phyloP scores from a whole-genome alignment of 2,113 vertebrate genomes.

The Zonotrichia leucophrys region DNA sequence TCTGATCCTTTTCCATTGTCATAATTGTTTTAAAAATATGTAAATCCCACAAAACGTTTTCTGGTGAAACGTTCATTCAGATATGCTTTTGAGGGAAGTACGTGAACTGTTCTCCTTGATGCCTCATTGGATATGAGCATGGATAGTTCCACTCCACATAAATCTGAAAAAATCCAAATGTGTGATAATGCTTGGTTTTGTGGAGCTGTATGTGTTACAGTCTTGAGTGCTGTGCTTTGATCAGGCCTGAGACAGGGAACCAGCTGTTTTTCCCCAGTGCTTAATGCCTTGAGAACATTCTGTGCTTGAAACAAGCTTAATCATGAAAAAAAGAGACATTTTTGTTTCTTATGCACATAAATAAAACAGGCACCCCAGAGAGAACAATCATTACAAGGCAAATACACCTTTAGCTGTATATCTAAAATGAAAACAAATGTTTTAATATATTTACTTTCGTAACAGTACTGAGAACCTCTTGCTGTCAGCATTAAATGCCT shows the following conservation, averaged over 20 bases:
- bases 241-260: neutral
- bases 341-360: neutral
- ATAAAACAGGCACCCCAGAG: neutral
- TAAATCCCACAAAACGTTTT: neutral
- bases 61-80: neutral
- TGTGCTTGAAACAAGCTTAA: neutral
- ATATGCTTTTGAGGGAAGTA: neutral
- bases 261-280: neutral
- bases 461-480: neutral
- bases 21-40: neutral
- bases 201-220: neutral
- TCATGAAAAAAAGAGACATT: neutral
- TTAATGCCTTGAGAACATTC: neutral
- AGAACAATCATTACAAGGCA: neutral
- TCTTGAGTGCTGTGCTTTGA: neutral
- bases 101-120: neutral
- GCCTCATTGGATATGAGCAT: neutral
- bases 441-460: neutral
- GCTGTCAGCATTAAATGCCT: neutral
- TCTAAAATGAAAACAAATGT: constrained; percentile 3
- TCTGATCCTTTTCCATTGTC: neutral
- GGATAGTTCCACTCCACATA: neutral
- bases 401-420: neutral
- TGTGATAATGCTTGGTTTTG: neutral
- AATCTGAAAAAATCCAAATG: neutral